A percentile compares a stretch with the other conserved stretches of the same genome.
phyloP scores from a whole-genome alignment of 2,797 vertebrate genomes.

The Margarornis squamiger region DNA sequence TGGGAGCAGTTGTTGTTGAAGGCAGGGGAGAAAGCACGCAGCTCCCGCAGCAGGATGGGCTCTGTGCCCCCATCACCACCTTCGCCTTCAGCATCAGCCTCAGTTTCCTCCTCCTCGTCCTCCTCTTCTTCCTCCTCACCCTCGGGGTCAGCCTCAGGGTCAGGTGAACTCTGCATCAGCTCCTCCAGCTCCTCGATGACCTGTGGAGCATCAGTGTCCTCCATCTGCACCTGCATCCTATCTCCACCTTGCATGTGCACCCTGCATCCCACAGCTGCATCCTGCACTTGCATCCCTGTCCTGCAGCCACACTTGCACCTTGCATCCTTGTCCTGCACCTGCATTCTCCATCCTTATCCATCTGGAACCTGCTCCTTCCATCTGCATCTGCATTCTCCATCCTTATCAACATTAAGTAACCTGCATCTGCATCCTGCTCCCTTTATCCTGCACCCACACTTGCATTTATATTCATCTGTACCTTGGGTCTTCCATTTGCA shows the following conservation, averaged over 20 bases:
- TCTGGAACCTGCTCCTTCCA: background rate
- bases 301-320: background rate
- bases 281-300: background rate
- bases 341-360: background rate
- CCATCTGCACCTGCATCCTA: background rate
- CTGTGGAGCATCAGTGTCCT: background rate
- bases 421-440: background rate
- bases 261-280: background rate
- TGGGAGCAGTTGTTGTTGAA: constrained; percentile 60
- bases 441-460: no score
- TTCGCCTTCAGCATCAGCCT: background rate
- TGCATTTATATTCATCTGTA: background rate
- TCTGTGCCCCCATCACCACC: background rate
- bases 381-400: background rate
- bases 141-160: constrained; percentile 19
- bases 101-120: background rate
- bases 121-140: constrained; percentile 39
- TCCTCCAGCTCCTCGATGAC: constrained; percentile 65
- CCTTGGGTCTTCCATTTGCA: background rate
- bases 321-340: background rate
- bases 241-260: background rate
- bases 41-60: constrained; percentile 40
- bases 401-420: background rate
- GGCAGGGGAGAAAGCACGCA: constrained; percentile 23
- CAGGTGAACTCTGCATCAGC: constrained; percentile 60